Conservation (phyloP, 2,113 vertebrate species). For the Callaeas wilsoni region DNA sequence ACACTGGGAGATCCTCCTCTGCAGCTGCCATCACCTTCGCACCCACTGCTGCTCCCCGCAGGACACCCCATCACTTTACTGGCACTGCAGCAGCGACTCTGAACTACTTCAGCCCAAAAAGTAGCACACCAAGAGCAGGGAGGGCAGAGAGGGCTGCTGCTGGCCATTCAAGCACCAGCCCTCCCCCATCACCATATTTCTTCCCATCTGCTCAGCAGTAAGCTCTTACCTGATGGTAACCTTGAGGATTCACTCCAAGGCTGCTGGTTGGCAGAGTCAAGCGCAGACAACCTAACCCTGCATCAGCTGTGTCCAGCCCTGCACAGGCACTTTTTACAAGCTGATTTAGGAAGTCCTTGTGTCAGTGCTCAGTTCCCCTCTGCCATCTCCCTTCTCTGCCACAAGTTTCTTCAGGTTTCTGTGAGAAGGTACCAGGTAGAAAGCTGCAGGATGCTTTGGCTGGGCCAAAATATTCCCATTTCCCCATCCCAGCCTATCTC, state of each 20-base stretch:
- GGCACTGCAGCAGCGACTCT: fast-evolving
- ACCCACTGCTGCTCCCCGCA: neutral
- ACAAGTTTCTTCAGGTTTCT: neutral
- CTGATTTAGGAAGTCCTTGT: neutral
- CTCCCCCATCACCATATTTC: slow-evolving; percentile 39
- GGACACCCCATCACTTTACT: neutral
- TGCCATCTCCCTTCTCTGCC: neutral
- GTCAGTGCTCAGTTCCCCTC: neutral
- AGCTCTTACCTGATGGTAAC: neutral
- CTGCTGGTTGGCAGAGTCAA: neutral
- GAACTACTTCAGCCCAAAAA: neutral
- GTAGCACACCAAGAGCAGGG: fast-evolving
- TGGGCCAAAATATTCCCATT: neutral
- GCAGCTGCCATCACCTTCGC: neutral
- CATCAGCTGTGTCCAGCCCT: neutral
- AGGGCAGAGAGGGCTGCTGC: neutral
- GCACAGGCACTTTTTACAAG: neutral
- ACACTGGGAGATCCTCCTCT: neutral
- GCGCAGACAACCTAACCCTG: neutral
- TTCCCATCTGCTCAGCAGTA: slow-evolving; percentile 30
- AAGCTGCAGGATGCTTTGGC: neutral
- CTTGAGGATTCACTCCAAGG: neutral
- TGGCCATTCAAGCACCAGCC: neutral
- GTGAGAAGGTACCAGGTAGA: neutral
- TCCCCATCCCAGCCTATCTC: neutral